phyloP scores from a whole-genome alignment of 2,113 vertebrate species.

The Chlamydotis undulata region DNA sequence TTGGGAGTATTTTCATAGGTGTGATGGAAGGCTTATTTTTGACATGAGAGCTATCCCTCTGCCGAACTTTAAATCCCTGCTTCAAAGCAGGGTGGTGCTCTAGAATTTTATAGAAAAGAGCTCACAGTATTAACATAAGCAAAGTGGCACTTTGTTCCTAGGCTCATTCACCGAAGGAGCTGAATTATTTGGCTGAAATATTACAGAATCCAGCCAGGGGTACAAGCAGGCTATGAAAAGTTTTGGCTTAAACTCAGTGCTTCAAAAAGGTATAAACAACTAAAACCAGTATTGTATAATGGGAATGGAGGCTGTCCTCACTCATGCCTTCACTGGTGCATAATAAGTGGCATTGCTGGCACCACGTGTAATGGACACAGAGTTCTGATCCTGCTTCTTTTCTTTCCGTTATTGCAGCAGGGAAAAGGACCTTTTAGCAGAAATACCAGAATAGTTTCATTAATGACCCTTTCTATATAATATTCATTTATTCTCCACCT shows the following conservation, averaged over 20 bases:
- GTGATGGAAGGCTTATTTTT: neutral
- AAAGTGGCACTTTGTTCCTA: neutral
- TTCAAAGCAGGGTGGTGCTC: neutral
- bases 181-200: constrained; percentile 2
- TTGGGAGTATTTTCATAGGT: neutral
- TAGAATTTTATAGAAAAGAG: neutral
- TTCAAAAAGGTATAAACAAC: neutral
- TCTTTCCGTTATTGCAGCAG: neutral
- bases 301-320: neutral
- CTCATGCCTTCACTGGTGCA: neutral
- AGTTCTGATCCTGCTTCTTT: neutral
- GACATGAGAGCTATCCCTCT: neutral
- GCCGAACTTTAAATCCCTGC: neutral
- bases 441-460: neutral
- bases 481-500: neutral
- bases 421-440: neutral
- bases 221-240: neutral
- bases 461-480: neutral
- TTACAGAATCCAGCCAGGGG: neutral
- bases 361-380: neutral
- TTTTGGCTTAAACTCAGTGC: neutral
- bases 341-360: neutral
- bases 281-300: neutral
- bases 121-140: neutral
- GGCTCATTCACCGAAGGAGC: neutral